These are phyloP conservation scores for Saxicola maurus DNA, from an alignment of 2,797 vertebrate species.

Conservation along the genomic window DNA sequence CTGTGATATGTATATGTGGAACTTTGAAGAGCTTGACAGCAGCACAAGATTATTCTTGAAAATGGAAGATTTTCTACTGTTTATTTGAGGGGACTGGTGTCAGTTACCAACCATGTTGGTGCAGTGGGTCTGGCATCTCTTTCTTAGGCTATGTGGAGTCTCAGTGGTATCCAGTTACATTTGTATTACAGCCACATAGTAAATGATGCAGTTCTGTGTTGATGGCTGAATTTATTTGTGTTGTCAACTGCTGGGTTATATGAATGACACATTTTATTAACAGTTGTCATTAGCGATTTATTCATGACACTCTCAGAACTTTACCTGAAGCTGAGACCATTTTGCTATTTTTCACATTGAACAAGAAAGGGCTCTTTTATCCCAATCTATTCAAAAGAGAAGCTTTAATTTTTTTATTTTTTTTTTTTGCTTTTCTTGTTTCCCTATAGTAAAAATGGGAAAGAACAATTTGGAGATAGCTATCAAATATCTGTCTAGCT, in stretches of 20 bases:
- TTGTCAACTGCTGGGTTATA: not conserved
- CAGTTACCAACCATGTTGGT: not conserved
- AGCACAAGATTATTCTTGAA: not conserved
- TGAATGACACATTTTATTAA: not conserved
- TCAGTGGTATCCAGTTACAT: not conserved
- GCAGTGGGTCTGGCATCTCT: not conserved
- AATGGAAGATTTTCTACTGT: not conserved
- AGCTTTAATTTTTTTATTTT: not conserved
- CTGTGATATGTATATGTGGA: not conserved
- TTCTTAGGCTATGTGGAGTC: not conserved
- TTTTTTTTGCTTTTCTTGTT: not conserved
- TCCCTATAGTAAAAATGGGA: not conserved
- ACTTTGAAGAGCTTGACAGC: not conserved
- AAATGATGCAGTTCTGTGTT: not conserved
- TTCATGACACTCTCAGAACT: not conserved
- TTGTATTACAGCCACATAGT: not conserved
- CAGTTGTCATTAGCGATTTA: not conserved
- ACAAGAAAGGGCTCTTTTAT: conserved; percentile 11
- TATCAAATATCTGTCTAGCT: not conserved
- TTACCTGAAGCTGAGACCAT: not conserved
- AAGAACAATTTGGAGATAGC: not conserved
- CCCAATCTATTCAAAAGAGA: not conserved
- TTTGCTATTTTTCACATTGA: not conserved
- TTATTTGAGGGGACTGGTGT: not conserved
- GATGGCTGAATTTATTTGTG: not conserved